A percentile compares a stretch with the other conserved stretches of the same genome.
These are phyloP conservation scores for Varecia variegata DNA, from an alignment of 2,797 vertebrate genomes.

Conservation along the genomic window DNA sequence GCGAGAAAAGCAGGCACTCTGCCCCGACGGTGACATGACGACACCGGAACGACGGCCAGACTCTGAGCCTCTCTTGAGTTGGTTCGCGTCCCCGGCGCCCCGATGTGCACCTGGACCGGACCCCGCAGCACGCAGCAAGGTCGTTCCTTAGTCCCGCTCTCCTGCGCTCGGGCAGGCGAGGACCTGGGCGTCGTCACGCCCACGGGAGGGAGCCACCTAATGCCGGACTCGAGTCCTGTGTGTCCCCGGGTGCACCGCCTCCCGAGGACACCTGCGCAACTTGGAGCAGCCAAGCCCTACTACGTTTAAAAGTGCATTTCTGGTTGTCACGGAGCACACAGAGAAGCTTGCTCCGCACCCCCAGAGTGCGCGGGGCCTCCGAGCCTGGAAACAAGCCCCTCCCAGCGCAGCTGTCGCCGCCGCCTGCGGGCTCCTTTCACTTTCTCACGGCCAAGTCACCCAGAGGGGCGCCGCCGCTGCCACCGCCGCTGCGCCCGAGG, in stretches of 20 bases:
- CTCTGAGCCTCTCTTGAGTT: neutral
- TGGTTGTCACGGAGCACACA: slow-evolving; percentile 24
- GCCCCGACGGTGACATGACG: neutral
- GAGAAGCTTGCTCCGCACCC: slow-evolving; percentile 6
- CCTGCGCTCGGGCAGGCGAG: neutral
- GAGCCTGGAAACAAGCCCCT: slow-evolving; percentile 57
- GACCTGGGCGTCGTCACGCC: neutral
- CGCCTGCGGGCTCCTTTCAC: slow-evolving; percentile 76
- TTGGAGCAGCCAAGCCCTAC: neutral
- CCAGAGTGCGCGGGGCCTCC: slow-evolving; percentile 8
- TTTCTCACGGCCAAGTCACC: slow-evolving; percentile 81
- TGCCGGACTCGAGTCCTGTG: neutral
- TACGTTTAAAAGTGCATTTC: slow-evolving; percentile 36
- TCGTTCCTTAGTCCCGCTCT: neutral
- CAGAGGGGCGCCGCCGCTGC: slow-evolving; percentile 76
- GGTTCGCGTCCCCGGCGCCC: neutral
- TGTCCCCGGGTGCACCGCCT: slow-evolving; percentile 16
- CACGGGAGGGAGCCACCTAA: neutral
- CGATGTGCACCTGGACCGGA: neutral
- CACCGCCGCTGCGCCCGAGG: slow-evolving; percentile 38
- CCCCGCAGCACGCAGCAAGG: neutral
- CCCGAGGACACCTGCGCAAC: slow-evolving; percentile 33
- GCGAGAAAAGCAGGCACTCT: neutral
- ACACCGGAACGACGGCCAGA: neutral
- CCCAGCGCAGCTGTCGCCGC: slow-evolving; percentile 71